These are phyloP conservation scores for Poeciliopsis paucimaculata DNA, from an alignment of 2,797 vertebrate species.

Conservation along the genomic window DNA sequence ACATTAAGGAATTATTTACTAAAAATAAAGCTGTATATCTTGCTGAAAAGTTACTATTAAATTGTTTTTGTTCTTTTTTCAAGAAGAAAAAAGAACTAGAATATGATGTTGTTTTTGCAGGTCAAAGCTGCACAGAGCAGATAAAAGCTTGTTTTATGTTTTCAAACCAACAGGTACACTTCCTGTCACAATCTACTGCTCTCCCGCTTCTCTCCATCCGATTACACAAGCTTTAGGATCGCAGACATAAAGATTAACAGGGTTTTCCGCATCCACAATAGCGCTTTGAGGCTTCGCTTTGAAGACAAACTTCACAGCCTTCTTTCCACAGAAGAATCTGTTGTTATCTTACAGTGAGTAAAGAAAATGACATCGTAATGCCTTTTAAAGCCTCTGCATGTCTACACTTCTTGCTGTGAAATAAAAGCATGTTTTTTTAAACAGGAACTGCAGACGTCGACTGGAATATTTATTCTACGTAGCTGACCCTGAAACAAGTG, in stretches of 20 bases:
- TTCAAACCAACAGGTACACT: constrained; percentile 78
- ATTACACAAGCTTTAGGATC: constrained; percentile 79
- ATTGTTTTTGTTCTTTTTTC: too few species aligned
- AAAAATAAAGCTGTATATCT: too few species aligned
- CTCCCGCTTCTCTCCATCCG: constrained; percentile 82
- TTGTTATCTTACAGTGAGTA: constrained; percentile 71
- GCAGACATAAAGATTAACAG: constrained; percentile 81
- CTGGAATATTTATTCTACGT: constrained; percentile 87
- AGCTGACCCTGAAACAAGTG: constrained; percentile 75
- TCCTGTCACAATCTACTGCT: constrained; percentile 84
- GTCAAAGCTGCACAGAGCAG: neutral
- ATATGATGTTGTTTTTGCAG: too few species aligned
- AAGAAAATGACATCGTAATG: neutral
- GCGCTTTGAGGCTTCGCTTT: constrained; percentile 83
- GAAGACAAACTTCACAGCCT: constrained; percentile 84
- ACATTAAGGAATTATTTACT: too few species aligned
- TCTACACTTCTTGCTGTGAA: neutral
- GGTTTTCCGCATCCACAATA: constrained; percentile 85
- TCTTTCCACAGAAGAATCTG: constrained; percentile 70
- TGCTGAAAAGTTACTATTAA: too few species aligned
- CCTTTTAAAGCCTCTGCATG: neutral
- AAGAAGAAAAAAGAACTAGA: too few species aligned
- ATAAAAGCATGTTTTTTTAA: constrained; percentile 6
- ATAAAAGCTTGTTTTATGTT: constrained; percentile 7
- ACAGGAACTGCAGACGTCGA: constrained; percentile 80